Base-by-base conservation (phyloP, 2,113 vertebrate genomes). In the Osmerus mordax region DNA sequence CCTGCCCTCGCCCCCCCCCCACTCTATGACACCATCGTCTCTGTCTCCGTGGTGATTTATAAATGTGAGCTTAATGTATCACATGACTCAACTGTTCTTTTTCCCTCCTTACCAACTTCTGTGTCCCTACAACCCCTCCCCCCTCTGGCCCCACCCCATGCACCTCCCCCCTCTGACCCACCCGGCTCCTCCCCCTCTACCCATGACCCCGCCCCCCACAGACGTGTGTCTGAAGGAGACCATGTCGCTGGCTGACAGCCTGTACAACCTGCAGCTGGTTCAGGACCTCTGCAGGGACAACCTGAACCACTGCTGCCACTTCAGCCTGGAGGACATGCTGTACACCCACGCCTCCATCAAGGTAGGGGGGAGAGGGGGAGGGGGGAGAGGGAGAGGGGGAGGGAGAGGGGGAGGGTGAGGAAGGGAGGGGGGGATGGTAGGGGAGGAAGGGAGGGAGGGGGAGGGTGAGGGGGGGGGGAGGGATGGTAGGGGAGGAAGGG, bases 151-250 rank as follows among this genome's bases (percentile, higher is more conserved):
- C 53, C 76, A 12, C 21, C 59, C 32, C 18, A 3, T 14, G 6
- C 19, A 13, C 36, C 21, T 14, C 29, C 19, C n/a, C 52, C 29
- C 32, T 32, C 32, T 32, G 6, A 4, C 32, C 32, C 29, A 3
- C 5, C 29, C 5, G 29, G 29, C 60, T 53, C 63, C 53, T 18
- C 16, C 55, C 32, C 47, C 15, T 32, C 69, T 41, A 72, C 72
- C 28, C 73, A 66, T 23, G 23, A 23, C 23, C 23, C 23, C 23
- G 23, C 23, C 23, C 58, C 56, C 11, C 64, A 69, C 87, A 99
- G 97, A 99, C 90, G 94, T 98, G 83, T 98, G 97, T 89, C 91
- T 99, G 80, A 99, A 99, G 84, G 96, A 97, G 88, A 94, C 94
- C 2, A 97, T 99, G 96, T 99, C 97, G 63, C 86, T 99, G 91